Conservation (phyloP, 2,888 invertebrate species). For the Drepana falcataria region DNA sequence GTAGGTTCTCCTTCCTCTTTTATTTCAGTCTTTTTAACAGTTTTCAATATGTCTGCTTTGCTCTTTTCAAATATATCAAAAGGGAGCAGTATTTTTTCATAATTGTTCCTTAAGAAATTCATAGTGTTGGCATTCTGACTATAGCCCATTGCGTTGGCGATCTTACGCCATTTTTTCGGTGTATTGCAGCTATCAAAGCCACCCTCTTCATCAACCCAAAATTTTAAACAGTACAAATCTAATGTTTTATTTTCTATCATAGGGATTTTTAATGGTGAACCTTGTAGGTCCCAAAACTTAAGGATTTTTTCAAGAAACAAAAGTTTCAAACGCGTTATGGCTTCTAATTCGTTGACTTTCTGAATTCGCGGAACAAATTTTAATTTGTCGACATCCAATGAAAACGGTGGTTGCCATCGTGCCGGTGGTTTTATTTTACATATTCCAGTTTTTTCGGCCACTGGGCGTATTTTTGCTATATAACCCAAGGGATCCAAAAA, state of each 20-base stretch:
- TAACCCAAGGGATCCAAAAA: conserved; percentile 86
- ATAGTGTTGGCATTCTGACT: conserved; percentile 78
- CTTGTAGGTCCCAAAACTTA: conserved; percentile 87
- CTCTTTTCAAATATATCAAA: conserved; percentile 79
- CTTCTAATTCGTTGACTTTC: conserved; percentile 80
- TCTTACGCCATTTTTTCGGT: conserved; percentile 83
- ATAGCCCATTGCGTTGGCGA: conserved; percentile 81
- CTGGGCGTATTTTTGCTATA: conserved; percentile 84
- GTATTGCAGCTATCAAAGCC: conserved; percentile 79
- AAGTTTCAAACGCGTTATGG: conserved; percentile 84
- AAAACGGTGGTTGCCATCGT: conserved; percentile 89
- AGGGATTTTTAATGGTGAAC: conserved; percentile 81
- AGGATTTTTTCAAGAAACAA: conserved; percentile 86
- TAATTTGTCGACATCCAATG: conserved; percentile 83
- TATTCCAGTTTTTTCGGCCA: conserved; percentile 85
- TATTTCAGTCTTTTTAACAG: conserved; percentile 60
- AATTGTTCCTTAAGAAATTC: conserved; percentile 80
- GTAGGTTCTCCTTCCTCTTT: conserved; percentile 46
- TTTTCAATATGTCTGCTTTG: conserved; percentile 67
- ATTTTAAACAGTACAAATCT: conserved; percentile 83
- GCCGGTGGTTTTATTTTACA: conserved; percentile 87
- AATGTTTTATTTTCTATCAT: conserved; percentile 84
- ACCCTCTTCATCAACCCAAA: conserved; percentile 78
- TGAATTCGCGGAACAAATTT: conserved; percentile 76
- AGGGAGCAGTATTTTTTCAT: conserved; percentile 83